Evolutionary conservation across 2,797 vertebrate species (phyloP).

Genomic region (Pangasius djambal): DNA sequence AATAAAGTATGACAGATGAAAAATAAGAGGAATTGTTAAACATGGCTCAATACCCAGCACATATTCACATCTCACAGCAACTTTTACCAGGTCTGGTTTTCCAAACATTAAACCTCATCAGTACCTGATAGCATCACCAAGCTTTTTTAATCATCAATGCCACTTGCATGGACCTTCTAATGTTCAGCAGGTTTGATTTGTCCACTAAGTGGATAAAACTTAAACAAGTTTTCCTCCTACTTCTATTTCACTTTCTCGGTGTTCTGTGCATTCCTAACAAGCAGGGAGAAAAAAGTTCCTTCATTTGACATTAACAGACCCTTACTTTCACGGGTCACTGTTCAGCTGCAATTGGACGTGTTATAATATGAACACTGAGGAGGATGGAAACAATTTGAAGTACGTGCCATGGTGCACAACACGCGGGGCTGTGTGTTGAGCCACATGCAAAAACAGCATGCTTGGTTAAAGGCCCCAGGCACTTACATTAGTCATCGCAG

Average conservation of each 20-base stretch:
- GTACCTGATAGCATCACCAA: not conserved
- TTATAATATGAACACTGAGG: constrained; percentile 31
- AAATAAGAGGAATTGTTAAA: not conserved
- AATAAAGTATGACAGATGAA: not conserved
- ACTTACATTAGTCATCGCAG: constrained; percentile 32
- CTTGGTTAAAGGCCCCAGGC: constrained; percentile 32
- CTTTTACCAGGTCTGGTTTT: not conserved
- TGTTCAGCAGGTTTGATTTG: not conserved
- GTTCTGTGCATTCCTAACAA: not conserved
- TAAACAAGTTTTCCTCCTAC: not conserved
- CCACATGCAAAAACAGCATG: constrained; percentile 42
- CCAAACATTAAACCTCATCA: not conserved
- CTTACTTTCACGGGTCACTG: constrained; percentile 5
- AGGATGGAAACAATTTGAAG: constrained; percentile 43
- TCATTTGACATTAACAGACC: not conserved
- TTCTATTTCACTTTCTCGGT: not conserved
- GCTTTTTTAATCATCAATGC: not conserved
- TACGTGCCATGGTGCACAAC: constrained; percentile 33
- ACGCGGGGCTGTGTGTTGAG: constrained; percentile 15
- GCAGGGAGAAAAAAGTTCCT: not conserved
- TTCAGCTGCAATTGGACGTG: constrained; percentile 7
- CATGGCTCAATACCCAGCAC: not conserved
- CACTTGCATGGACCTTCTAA: not conserved
- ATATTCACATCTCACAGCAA: not conserved
- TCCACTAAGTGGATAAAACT: not conserved